Evolutionary conservation across 2,113 vertebrate species (phyloP), one percentile per base, ranked within the genome.

Genomic region (Indri indri): DNA sequence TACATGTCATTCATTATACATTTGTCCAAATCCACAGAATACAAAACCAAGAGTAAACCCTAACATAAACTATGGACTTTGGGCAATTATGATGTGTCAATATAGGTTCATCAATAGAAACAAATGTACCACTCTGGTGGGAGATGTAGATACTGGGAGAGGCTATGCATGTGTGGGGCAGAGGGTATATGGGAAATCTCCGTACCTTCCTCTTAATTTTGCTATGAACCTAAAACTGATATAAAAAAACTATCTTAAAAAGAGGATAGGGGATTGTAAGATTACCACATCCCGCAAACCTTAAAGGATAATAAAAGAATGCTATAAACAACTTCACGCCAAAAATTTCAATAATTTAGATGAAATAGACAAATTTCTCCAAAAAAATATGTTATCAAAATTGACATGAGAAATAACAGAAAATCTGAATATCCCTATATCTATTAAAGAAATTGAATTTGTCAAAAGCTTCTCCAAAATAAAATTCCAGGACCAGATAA

Each of bases 321-420:
- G 37, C 65, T 91, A 61, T 80, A 27, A 25, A 91, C 32, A 79
- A 66, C 5, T 73, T 73, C 34, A 40, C 37, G 47, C 47, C 73
- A 80, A 95, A 89, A 81, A 59, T 63, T n/a, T 95, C 89, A 79
- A 84, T 16, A 68, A 90, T 80, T 90, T 74, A 74, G 30, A 80
- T 50, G 27, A 92, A 71, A 50, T 45, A 30, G 32, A 65, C 23
- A 92, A 86, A 66, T 47, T 45, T 65, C 14, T 71, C 63, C n/a
- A 40, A 40, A 76, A 32, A 25, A n/a, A 70, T 18, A 61, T 25
- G 17, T 27, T 42, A 80, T 57, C 20, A 74, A 87, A 80, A 59
- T 3, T 52, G 47, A 40, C 54, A 66, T 34, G 18, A 95, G 40
- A 57, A 88, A 77, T 57, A 66, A 79, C 27, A 79, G 70, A 85